phyloP scores from a whole-genome alignment of 2,888 invertebrate species.

The Criorhina ranunculi region DNA sequence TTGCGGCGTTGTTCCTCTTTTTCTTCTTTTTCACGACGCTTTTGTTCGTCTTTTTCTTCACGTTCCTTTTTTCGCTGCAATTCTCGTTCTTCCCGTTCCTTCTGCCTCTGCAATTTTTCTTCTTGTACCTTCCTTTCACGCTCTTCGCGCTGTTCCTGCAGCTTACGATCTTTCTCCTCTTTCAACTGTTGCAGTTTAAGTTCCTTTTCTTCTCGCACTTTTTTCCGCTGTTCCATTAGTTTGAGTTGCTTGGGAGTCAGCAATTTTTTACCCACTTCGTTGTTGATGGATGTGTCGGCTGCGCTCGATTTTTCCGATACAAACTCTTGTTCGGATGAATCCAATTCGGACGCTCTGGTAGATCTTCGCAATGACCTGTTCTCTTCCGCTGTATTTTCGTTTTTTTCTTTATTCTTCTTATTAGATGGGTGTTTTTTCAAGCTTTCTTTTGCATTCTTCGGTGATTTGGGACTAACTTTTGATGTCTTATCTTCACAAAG shows the following conservation, averaged over 20 bases:
- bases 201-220: constrained; percentile 82
- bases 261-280: constrained; percentile 39
- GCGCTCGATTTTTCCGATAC: not conserved
- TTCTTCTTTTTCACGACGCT: constrained; percentile 82
- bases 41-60: constrained; percentile 79
- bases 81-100: constrained; percentile 78
- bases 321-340: constrained; percentile 19
- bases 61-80: constrained; percentile 81
- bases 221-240: constrained; percentile 80
- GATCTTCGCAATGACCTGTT: constrained; percentile 15
- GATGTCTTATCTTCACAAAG: not conserved
- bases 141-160: constrained; percentile 84
- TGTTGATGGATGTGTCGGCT: constrained; percentile 46
- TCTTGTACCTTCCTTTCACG: constrained; percentile 84
- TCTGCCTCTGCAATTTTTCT: constrained; percentile 77
- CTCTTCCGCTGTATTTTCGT: not conserved
- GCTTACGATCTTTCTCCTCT: constrained; percentile 85
- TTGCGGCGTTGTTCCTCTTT: constrained; percentile 85
- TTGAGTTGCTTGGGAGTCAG: constrained; percentile 81
- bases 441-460: not conserved
- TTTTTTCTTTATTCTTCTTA: not conserved
- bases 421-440: not conserved
- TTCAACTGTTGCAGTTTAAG: constrained; percentile 85
- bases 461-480: not conserved
- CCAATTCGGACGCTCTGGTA: constrained; percentile 15